Base-by-base conservation (phyloP, 2,797 vertebrate species). In the Bryconaethiops microstoma region DNA sequence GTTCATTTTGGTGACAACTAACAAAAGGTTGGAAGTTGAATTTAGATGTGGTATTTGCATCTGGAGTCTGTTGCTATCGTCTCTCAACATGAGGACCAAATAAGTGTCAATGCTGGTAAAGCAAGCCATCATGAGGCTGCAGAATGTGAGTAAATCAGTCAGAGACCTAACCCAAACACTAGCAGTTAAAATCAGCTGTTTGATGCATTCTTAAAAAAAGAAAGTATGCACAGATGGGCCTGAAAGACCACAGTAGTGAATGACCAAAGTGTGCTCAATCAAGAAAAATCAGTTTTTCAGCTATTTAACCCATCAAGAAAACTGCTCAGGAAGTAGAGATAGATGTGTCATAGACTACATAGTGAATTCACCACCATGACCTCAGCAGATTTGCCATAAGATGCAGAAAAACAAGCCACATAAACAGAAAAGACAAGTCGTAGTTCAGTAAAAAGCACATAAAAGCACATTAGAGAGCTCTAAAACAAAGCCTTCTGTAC, bases 201-300 rank as follows among this genome's bases (percentile, higher is more conserved):
- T 60, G 19, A 19, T 60, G 23, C 57, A 60, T 60, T 23, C n/a
- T 60, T 60, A 25, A 60, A 25, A 29, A 35, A 60, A 60, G 21
- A 23, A 60, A 60, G 57, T 60, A 25, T 25, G 21, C 57, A 60
- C 21, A 21, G 57, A 60, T 25, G 57, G 29, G 2, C 25, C 17
- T 62, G 48, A 14, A 57, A 74, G 57, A 76, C 21, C 54, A 19
- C 79, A 74, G 50, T 57, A 72, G 68, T 71, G 69, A 42, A 23
- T 60, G 35, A 71, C 48, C 42, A 60, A 57, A 67, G 29, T 29
- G 23, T 23, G 12, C 29, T 62, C 59, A 62, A 4, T 62, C 4
- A 25, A 25, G 8, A 60, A 60, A 25, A 10, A 2, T 4, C 8
- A 7, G 42, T 45, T 54, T 52, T 54, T 59, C n/a, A 59, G 21